Conservation (phyloP, 2,888 invertebrate species). For the Ochropleura plecta region DNA sequence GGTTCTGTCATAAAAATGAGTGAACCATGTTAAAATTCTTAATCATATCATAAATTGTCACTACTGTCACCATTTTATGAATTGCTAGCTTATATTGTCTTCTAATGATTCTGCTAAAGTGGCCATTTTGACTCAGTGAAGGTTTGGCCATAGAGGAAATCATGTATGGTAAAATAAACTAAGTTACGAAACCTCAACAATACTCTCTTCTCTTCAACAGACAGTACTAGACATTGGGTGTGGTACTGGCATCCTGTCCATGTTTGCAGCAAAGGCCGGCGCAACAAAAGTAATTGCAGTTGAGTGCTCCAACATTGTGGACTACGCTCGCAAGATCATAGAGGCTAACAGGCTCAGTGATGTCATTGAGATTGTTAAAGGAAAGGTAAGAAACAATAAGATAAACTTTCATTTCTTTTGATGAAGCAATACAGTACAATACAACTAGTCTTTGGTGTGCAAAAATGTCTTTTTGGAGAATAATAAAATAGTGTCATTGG, state of each 20-base stretch:
- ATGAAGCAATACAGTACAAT: too few species aligned
- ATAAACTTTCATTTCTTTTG: background rate
- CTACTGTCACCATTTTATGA: too few species aligned
- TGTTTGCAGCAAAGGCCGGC: slow-evolving; percentile 99
- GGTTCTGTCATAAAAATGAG: too few species aligned
- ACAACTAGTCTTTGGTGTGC: too few species aligned
- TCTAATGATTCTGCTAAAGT: too few species aligned
- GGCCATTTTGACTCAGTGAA: background rate
- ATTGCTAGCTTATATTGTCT: too few species aligned
- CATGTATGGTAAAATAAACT: background rate
- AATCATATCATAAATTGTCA: too few species aligned
- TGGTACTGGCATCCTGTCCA: slow-evolving; percentile 99
- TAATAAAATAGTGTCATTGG: too few species aligned
- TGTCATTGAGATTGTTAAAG: slow-evolving; percentile 96
- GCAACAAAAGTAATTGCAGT: slow-evolving; percentile 98
- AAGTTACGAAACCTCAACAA: background rate
- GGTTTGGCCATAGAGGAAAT: background rate
- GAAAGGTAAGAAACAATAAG: slow-evolving; percentile 88
- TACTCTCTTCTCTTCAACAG: slow-evolving; percentile 72
- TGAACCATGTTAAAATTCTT: too few species aligned
- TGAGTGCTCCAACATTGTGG: slow-evolving; percentile 99
- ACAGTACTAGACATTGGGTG: slow-evolving; percentile 99
- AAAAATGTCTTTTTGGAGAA: too few species aligned
- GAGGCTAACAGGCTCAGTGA: slow-evolving; percentile 95
- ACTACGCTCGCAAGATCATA: slow-evolving; percentile 98